phyloP scores from a whole-genome alignment of 2,113 vertebrate species.

The Pelodiscus sinensis region DNA sequence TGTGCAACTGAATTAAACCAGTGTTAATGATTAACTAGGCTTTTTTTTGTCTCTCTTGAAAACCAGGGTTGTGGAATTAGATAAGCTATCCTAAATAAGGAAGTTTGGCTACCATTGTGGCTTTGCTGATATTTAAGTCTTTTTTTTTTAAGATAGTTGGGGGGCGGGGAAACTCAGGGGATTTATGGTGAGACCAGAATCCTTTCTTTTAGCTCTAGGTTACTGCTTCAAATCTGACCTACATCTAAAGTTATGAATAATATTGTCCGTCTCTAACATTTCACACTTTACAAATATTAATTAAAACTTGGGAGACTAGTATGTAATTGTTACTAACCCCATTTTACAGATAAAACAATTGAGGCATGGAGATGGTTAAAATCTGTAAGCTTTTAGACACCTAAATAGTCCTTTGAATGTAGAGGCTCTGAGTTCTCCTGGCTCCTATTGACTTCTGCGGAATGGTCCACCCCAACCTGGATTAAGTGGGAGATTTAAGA shows the following conservation, averaged over 20 bases:
- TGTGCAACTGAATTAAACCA: slow-evolving; percentile 42
- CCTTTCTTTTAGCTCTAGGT: neutral
- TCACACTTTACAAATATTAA: neutral
- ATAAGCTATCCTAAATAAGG: slow-evolving; percentile 19
- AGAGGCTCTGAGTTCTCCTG: neutral
- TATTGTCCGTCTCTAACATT: neutral
- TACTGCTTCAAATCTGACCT: slow-evolving; percentile 17
- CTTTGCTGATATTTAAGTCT: neutral
- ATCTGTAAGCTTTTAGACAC: neutral
- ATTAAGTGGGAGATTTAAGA: neutral
- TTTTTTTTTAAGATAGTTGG: accelerated
- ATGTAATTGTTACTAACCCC: neutral
- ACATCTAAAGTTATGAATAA: neutral
- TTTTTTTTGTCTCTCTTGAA: slow-evolving; percentile 40
- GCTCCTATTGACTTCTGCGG: neutral
- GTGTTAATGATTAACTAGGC: slow-evolving; percentile 54
- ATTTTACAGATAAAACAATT: neutral
- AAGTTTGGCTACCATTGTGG: slow-evolving; percentile 28
- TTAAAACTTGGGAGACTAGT: neutral
- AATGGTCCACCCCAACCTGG: neutral
- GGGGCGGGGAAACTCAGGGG: slow-evolving; percentile 11
- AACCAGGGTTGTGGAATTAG: slow-evolving; percentile 10
- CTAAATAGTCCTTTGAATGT: neutral
- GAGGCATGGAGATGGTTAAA: neutral
- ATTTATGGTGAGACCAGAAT: neutral